Base-by-base conservation (phyloP, 1,140 invertebrate genomes). In the Patella vulgata region DNA sequence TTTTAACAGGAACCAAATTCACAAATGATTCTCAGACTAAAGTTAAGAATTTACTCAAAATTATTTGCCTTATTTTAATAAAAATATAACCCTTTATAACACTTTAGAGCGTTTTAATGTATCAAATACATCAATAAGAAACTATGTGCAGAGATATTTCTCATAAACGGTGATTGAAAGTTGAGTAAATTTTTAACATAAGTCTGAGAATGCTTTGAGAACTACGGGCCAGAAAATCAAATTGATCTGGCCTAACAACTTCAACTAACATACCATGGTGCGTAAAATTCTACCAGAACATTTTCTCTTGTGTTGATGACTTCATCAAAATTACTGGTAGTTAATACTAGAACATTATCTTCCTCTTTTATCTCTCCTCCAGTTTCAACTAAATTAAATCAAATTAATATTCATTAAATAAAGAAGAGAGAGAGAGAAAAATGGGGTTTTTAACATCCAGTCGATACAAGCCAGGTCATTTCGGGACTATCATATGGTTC, bases 211-310 rank as follows among this genome's bases (percentile, higher is more conserved):
- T 47, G 14, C 19, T 6, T 11, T 42, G 12, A 9, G 28, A 23
- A 12, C 14, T 12, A 14, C 58, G 25, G n/a, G 14, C 25, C 12
- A 28, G n/a, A 14, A 28, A 33, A 8, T 44, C 14, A 5, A 25
- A n/a, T n/a, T n/a, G n/a, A n/a, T n/a, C n/a, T 33, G 43, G 33
- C 9, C 11, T 27, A 31, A 44, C 51, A 46, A 43, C 33, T 14
- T 31, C 21, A 27, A 58, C 55, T 36, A 44, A 54, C 65, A 70
- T 77, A 87, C 86, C 86, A 87, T 28, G 86, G 86, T 12, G 86
- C 86, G 79, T 87, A 88, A 71, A 87, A 87, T 70, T 87, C 86
- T 9, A 87, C 85, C 27, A 87, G 69, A 23, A 86, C 74, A 33
- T 75, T 77, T n/a, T 83, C 77, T 39, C 81, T 73, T 17, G 69